Evolutionary conservation across 64 coral and sea anemone genomes (phyloP), one percentile per base, ranked within the genome.

Genomic region (Stichodactyla mertensii): DNA sequence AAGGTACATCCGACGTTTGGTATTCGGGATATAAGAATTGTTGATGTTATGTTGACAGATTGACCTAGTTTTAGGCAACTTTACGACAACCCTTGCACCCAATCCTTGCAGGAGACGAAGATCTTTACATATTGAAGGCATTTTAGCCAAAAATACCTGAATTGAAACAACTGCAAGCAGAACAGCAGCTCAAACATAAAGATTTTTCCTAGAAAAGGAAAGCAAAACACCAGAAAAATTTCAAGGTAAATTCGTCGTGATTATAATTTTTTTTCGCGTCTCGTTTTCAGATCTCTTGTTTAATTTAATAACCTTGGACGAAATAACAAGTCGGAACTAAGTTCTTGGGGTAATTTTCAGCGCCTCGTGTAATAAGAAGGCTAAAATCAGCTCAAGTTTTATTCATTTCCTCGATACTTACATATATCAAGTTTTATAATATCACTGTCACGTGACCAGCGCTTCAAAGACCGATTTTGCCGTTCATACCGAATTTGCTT

Each of bases 1-100:
- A 74, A 74, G 69, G 69, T 74, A 31, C 69, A 74, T 36, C 69
- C 69, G 69, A 74, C 69, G 69, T 74, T 26, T 74, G 24, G 24
- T 74, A 27, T 31, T 74, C 24, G 22, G 69, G 7, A 27, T n/a
- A 31, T 74, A 74, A 27, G 69, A 31, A 31, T 74, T 74, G 69
- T 74, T 74, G 24, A 74, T 31, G 69, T 74, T 74, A 10, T 23
- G 7, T 5, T 26, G 69, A 74, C 12, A 8, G 10, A 23, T 31
- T 4, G 24, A 74, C 10, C 69, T 11, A 74, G 24, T 74, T 74
- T 31, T 26, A 74, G 69, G 69, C 4, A 12, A n/a, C n/a, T n/a
- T 74, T 74, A 31, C 69, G 27, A 74, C 22, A 74, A 74, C 12
- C 8, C 11, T 23, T 27, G 10, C 22, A 26, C 10, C 23, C 27